Evolutionary conservation across 2,888 invertebrate genomes (phyloP).

Genomic region (Acholoe squamosa): DNA sequence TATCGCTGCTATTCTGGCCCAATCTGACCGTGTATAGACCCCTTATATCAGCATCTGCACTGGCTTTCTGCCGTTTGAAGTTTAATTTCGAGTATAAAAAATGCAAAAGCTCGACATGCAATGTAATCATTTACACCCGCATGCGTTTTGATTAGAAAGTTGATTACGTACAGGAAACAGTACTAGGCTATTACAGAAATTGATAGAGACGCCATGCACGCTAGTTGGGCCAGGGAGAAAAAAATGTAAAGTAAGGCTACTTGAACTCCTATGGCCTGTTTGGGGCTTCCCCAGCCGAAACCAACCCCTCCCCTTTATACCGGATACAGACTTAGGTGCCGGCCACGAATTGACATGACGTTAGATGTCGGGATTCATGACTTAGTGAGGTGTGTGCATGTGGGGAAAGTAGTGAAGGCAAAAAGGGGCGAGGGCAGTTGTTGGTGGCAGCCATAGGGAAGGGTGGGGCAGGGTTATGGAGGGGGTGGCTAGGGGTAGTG

Average conservation of each 20-base stretch:
- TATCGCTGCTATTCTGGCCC: too few relatives aligned
- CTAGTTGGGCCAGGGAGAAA: neutral
- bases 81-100: neutral
- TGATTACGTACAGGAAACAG: neutral
- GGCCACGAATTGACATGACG: neutral
- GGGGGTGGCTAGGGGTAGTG: neutral
- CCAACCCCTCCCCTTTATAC: neutral
- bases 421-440: neutral
- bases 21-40: too few relatives aligned
- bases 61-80: too few relatives aligned
- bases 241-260: neutral
- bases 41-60: too few relatives aligned
- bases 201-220: slow-evolving; percentile 23
- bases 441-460: neutral
- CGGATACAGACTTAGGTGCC: neutral
- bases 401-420: too few relatives aligned
- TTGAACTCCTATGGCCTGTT: neutral
- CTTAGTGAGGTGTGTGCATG: neutral
- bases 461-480: neutral
- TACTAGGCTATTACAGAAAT: slow-evolving; percentile 40
- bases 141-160: slow-evolving; percentile 24
- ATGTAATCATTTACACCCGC: slow-evolving; percentile 47
- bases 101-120: neutral
- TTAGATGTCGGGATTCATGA: slow-evolving; percentile 14
- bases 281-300: neutral